A percentile compares a stretch with the other conserved stretches of the same genome.
Evolutionary conservation across 2,888 invertebrate species (phyloP).

Genomic region (Erebia epiphron): DNA sequence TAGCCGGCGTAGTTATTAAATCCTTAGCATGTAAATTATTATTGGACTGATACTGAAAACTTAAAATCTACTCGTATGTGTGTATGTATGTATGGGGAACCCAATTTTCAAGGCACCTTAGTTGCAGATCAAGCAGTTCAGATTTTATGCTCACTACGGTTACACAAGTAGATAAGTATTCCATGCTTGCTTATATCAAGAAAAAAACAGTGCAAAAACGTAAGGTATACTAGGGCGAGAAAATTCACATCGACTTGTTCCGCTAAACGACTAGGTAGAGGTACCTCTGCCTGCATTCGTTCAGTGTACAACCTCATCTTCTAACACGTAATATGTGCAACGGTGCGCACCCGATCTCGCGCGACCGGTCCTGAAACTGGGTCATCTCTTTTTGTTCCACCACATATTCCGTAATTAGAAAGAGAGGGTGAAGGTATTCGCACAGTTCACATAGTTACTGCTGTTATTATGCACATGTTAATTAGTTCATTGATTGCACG

Average conservation of each 20-base stretch:
- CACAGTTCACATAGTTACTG: conserved; percentile 50
- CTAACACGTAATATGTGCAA: conserved; percentile 80
- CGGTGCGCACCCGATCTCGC: conserved; percentile 80
- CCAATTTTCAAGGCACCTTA: neutral
- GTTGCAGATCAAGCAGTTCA: neutral
- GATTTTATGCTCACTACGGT: conserved; percentile 37
- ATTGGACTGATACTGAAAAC: conserved; percentile 33
- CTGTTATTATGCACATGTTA: conserved; percentile 52
- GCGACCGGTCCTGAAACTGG: conserved; percentile 80
- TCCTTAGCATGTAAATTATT: conserved; percentile 35
- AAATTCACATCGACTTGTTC: conserved; percentile 79
- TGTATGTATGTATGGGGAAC: conserved; percentile 19
- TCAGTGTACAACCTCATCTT: conserved; percentile 73
- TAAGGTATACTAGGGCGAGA: conserved; percentile 72
- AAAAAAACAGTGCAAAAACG: conserved; percentile 73
- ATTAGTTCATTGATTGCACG: conserved; percentile 49
- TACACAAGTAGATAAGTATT: conserved; percentile 65
- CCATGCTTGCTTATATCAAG: conserved; percentile 55
- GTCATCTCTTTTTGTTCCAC: conserved; percentile 83
- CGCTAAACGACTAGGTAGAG: conserved; percentile 60
- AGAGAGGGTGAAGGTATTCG: conserved; percentile 62
- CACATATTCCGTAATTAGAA: conserved; percentile 81
- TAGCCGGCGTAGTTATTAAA: conserved; percentile 62
- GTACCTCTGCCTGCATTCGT: conserved; percentile 45
- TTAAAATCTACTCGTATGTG: conserved; percentile 4